Conservation (phyloP, 2,888 invertebrate species). For the Agrochola litura region DNA sequence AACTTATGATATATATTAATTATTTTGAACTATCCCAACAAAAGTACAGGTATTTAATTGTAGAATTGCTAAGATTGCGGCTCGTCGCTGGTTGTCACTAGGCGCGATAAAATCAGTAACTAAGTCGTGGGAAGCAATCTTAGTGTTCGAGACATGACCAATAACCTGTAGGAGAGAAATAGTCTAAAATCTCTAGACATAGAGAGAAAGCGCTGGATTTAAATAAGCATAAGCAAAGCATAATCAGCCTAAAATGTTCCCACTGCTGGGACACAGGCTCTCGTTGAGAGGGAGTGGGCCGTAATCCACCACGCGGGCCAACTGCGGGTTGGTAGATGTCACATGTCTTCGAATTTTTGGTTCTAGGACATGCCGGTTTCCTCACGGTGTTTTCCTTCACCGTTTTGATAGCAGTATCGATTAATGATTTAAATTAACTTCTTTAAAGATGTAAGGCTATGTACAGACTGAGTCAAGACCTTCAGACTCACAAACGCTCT, state of each 20-base stretch:
- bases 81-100: not conserved
- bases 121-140: not conserved
- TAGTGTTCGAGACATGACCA: not conserved
- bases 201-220: not conserved
- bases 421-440: not conserved
- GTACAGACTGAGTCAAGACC: not conserved
- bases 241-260: not conserved
- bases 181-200: not conserved
- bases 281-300: not conserved
- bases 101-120: not conserved
- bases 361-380: not conserved
- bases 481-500: not conserved
- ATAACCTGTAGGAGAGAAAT: not conserved
- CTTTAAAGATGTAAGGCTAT: no score
- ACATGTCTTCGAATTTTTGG: not conserved
- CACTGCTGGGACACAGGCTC: not conserved
- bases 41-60: not conserved
- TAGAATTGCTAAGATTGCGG: conserved; percentile 8
- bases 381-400: no score
- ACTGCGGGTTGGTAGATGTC: not conserved
- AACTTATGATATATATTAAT: not conserved
- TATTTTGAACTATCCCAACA: not conserved
- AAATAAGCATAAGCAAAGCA: not conserved
- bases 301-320: not conserved
- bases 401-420: not conserved